Base-by-base conservation (phyloP, 2,888 invertebrate species). In the Aspidiotus destructor region DNA sequence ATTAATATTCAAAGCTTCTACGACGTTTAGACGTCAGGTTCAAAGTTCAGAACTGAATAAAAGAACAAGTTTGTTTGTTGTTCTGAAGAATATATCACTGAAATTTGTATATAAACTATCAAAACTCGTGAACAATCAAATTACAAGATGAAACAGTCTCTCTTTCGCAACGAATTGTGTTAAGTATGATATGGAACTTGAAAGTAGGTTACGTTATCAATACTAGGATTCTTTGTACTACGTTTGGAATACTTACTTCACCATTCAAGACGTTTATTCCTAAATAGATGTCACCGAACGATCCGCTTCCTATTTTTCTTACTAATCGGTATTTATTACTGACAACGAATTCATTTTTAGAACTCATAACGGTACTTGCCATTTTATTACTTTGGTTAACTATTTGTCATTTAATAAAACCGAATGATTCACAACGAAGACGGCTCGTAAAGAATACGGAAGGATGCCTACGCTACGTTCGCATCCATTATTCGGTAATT, bases 261-360 rank as follows among this genome's bases (percentile, higher is more conserved):
- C 92, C 92, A 83, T 88, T 91, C 78, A 86, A 84, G 78, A 89
- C 85, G 82, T 92, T 89, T 82, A 92, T 89, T 74, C 92, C 97
- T 79, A 98, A 83, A 82, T 93, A 98, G 80, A 99, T 98, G 82
- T 98, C 98, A 77, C 99, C 99, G 79, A 99, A 99, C 73, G 98
- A 98, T 75, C 99, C 99, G 81, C 95, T 95, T 76, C 98, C 95
- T 79, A 98, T 94, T 86, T 73, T 73, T 62, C 73, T 71, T 57
- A 74, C 87, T 77, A 97, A 84, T 79, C 94, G 88, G 83, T 94
- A 97, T 82, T 90, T 93, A 76, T 89, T 90, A 79, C 90, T 91
- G 79, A 93, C 87, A 78, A 91, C 84, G 79, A 90, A 86, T 79
- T 91, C 90, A 77, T 80, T 81, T 79, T 83, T 83, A 69, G 70